Evolutionary conservation across 2,888 invertebrate species (phyloP), one percentile per base, ranked within the genome.

Genomic region (Orchesella flavescens): DNA sequence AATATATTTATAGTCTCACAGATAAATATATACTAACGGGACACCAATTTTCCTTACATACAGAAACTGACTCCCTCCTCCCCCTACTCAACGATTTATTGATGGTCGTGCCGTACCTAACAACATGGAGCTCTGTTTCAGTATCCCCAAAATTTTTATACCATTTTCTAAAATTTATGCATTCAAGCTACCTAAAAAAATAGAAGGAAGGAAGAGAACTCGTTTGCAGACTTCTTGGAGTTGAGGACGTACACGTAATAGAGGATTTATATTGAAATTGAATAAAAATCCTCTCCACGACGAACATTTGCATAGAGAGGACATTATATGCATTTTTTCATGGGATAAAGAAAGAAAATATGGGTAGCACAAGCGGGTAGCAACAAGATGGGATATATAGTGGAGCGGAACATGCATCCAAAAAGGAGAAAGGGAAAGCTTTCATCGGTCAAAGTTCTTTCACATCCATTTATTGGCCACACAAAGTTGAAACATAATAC

Each of bases 191-290:
- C 53, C 53, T 53, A 53, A 1, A 69, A 71, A 59, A 46, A 46
- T 17, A 17, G 71, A 53, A 10, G 46, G n/a, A 24, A 21, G 44
- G 46, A 23, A 12, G 65, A 21, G 44, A 19, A 65, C 17, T 69
- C 24, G 55, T 57, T 71, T 24, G 1, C 12, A 71, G 55, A 15
- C 53, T 71, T 12, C n/a, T 43, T 49, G 61, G n/a, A 15, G n/a
- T 44, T 21, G 7, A 21, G 19, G 24, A 65, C 19, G 46, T 65
- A 61, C n/a, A 17, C 49, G 71, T 80, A 72, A 72, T 80, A 66
- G 80, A 82, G 76, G 82, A 82, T 82, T 82, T 82, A 53, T 65
- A 65, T 19, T 17, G 71, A 82, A 82, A 82, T 82, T 82, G 82
- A 82, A 82, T 82, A 82, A 75, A 76, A 82, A 82, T 82, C 82